Evolutionary conservation across 2,797 vertebrate genomes (phyloP).

Genomic region (Acrocephalus scirpaceus): DNA sequence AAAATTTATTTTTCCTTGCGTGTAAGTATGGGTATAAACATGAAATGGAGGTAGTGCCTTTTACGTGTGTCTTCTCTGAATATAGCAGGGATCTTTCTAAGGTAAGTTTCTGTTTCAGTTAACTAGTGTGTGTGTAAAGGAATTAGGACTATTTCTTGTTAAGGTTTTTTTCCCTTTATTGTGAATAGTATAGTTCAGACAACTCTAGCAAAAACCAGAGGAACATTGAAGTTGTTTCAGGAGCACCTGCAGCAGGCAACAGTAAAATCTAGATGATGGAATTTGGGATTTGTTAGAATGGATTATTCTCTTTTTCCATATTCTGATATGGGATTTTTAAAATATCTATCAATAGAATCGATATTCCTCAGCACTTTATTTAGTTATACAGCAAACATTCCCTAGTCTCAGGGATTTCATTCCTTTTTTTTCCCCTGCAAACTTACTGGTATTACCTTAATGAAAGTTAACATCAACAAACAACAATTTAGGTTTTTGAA

Average conservation of each 20-base stretch:
- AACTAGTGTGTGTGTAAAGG: background rate
- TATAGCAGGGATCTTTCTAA: background rate
- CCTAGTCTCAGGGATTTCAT: fast-evolving
- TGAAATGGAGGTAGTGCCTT: background rate
- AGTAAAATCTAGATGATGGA: background rate
- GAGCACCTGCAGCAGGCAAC: background rate
- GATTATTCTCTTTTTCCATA: background rate
- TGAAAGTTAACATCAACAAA: background rate
- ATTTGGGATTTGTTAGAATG: background rate
- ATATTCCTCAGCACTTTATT: background rate
- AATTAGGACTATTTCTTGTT: background rate
- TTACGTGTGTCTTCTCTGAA: background rate
- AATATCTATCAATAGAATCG: background rate
- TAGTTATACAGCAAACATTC: background rate
- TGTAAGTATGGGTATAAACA: background rate
- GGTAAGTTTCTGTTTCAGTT: background rate
- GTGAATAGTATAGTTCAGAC: background rate
- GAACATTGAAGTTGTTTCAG: background rate
- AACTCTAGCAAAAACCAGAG: background rate
- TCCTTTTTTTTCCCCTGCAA: fast-evolving
- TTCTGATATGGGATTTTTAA: background rate
- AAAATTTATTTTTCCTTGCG: background rate
- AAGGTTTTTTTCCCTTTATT: background rate
- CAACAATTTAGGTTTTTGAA: background rate
- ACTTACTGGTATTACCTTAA: background rate